These are phyloP conservation scores for Lysiphlebus fabarum DNA, from an alignment of 1,140 invertebrate species.

Conservation along the genomic window DNA sequence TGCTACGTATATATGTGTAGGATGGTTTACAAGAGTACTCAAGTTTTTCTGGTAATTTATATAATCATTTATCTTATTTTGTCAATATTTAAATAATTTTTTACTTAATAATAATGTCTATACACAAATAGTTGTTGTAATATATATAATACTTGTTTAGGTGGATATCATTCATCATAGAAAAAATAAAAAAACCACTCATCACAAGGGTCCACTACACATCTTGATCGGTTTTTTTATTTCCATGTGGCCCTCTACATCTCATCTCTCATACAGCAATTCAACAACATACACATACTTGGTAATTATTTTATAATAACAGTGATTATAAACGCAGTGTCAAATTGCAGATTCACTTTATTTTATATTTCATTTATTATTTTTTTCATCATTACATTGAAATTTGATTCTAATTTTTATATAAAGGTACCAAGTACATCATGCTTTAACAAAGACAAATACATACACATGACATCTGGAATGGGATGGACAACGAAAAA, in stretches of 20 bases:
- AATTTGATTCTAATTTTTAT: slow-evolving; percentile 12
- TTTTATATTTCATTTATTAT: not conserved
- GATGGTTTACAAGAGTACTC: slow-evolving; percentile 34
- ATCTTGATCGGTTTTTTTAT: too few relatives aligned
- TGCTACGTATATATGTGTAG: slow-evolving; percentile 15
- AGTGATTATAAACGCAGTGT: slow-evolving; percentile 5
- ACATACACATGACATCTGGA: slow-evolving; percentile 4
- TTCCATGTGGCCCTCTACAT: too few relatives aligned
- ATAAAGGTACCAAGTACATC: not conserved
- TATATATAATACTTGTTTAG: too few relatives aligned
- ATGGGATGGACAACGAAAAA: not conserved
- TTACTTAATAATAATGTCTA: not conserved
- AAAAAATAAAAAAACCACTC: too few relatives aligned
- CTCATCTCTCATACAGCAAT: not conserved
- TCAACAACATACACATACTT: not conserved
- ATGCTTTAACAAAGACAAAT: too few relatives aligned
- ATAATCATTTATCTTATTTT: slow-evolving; percentile 44
- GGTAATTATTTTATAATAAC: slow-evolving; percentile 4
- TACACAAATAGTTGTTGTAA: too few relatives aligned
- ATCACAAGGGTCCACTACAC: too few relatives aligned
- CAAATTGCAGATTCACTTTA: not conserved
- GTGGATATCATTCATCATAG: too few relatives aligned
- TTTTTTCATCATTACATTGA: too few relatives aligned
- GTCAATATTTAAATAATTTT: slow-evolving; percentile 48
- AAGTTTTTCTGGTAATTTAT: slow-evolving; percentile 44